Evolutionary conservation across 2,888 invertebrate species (phyloP).

Genomic region (Ditylenchus weischeri): DNA sequence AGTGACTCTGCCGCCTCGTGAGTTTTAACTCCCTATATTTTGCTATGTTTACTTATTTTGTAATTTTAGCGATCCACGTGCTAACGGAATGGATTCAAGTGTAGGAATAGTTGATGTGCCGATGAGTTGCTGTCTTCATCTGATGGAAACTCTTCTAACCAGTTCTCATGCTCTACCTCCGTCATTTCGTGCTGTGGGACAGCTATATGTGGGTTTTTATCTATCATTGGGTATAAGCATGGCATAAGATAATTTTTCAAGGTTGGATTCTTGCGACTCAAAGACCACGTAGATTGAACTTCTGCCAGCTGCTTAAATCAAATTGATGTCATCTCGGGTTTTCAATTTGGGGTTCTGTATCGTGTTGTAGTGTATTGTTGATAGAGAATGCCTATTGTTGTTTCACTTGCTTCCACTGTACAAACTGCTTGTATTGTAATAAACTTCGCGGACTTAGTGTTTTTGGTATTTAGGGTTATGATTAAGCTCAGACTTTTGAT

Average conservation of each 20-base stretch:
- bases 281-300: constrained; percentile 20
- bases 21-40: constrained; percentile 22
- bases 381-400: too few relatives aligned
- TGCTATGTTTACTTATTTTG: not conserved
- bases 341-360: too few relatives aligned
- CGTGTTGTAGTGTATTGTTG: too few relatives aligned
- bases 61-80: constrained; percentile 48
- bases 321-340: too few relatives aligned
- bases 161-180: constrained; percentile 47
- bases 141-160: constrained; percentile 42
- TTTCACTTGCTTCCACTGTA: too few relatives aligned
- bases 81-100: constrained; percentile 52
- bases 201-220: constrained; percentile 46
- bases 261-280: constrained; percentile 24
- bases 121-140: constrained; percentile 27
- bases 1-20: constrained; percentile 33
- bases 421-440: too few relatives aligned
- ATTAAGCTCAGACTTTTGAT: too few relatives aligned
- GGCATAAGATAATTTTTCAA: not conserved
- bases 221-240: too few relatives aligned
- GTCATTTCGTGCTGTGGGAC: constrained; percentile 48
- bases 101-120: constrained; percentile 49
- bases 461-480: too few relatives aligned
- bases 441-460: too few relatives aligned
- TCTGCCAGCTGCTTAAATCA: too few relatives aligned